phyloP scores from a whole-genome alignment of 2,888 invertebrate species.

The Synergus umbraculus region DNA sequence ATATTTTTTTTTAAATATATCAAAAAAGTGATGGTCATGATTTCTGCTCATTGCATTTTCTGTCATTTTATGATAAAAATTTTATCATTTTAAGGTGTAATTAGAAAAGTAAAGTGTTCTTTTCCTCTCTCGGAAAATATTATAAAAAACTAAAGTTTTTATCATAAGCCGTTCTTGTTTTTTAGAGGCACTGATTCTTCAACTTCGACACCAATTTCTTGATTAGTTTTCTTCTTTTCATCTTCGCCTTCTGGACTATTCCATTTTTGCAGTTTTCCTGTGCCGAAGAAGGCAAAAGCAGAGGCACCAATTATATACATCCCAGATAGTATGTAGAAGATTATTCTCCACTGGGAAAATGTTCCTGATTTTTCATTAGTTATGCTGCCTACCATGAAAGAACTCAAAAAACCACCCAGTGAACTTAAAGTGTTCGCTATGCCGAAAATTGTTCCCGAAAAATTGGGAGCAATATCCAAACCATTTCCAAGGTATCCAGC shows the following conservation, averaged over 20 bases:
- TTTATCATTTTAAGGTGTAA: background rate
- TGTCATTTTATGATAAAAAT: background rate
- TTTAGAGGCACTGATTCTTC: constrained; percentile 77
- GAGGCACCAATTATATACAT: constrained; percentile 85
- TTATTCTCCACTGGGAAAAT: constrained; percentile 87
- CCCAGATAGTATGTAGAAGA: constrained; percentile 88
- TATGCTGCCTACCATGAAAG: constrained; percentile 88
- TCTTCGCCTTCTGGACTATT: constrained; percentile 68
- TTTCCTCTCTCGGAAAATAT: background rate
- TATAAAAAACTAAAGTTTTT: constrained; percentile 9
- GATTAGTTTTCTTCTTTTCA: constrained; percentile 33
- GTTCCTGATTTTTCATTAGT: constrained; percentile 82
- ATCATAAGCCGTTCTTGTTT: constrained; percentile 72
- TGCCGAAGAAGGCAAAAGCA: constrained; percentile 82
- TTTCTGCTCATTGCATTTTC: background rate
- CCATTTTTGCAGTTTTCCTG: constrained; percentile 82
- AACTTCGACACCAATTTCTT: constrained; percentile 55
- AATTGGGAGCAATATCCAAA: constrained; percentile 92
- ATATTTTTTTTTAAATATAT: background rate
- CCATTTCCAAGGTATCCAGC: constrained; percentile 92
- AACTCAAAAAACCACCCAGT: constrained; percentile 89
- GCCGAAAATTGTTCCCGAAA: constrained; percentile 93
- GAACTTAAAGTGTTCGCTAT: constrained; percentile 93
- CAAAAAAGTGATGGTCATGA: constrained; percentile 13
- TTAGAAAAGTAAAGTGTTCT: background rate